Evolutionary conservation across 2,888 invertebrate species (phyloP).

Genomic region (Acanthosepion lycidas): DNA sequence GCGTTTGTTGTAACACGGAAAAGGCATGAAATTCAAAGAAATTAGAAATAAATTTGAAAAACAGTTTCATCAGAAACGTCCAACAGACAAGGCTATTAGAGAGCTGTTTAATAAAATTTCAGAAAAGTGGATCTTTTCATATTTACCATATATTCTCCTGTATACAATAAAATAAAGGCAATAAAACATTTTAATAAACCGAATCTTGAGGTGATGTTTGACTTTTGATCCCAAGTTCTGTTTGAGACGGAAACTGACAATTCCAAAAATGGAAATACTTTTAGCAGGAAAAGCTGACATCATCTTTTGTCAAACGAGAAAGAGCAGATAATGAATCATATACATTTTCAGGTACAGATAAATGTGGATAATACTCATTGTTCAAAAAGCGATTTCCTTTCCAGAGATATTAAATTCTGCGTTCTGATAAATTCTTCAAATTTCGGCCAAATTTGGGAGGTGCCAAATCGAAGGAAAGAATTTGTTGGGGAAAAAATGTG

Average conservation of each 20-base stretch:
- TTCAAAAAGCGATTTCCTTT: neutral
- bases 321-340: neutral
- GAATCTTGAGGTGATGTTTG: neutral
- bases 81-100: too few relatives aligned
- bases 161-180: too few relatives aligned
- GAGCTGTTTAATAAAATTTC: too few relatives aligned
- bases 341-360: neutral
- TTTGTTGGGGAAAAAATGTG: neutral
- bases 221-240: neutral
- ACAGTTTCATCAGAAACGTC: too few relatives aligned
- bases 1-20: too few relatives aligned
- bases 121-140: too few relatives aligned
- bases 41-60: too few relatives aligned
- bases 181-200: neutral
- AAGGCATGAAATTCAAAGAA: too few relatives aligned
- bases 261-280: neutral
- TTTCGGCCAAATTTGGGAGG: conserved; percentile 57
- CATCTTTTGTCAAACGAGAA: neutral
- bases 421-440: conserved; percentile 51
- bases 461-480: conserved; percentile 62
- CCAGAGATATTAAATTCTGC: conserved; percentile 21
- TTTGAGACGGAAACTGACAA: neutral
- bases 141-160: too few relatives aligned
- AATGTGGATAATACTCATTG: neutral
- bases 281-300: neutral